phyloP scores from a whole-genome alignment of 2,797 vertebrate genomes.

The Urocyon cinereoargenteus region DNA sequence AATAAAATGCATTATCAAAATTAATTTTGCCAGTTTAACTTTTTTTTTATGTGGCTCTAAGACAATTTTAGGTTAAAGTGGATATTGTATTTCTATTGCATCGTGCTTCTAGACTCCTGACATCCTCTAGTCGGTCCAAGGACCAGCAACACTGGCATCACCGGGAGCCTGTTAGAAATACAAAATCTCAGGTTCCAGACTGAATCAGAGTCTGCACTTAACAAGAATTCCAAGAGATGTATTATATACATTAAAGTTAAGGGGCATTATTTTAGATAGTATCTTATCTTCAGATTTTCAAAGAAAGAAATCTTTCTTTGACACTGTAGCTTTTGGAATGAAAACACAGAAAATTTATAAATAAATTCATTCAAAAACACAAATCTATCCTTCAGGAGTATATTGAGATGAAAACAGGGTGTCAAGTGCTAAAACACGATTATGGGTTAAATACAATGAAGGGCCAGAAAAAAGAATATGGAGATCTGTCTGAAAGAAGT shows the following conservation, averaged over 20 bases:
- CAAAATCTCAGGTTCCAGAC: background rate
- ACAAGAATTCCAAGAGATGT: background rate
- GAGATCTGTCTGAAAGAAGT: background rate
- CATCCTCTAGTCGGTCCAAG: background rate
- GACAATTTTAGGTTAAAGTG: background rate
- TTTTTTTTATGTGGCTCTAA: background rate
- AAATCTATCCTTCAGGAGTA: background rate
- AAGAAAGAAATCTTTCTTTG: background rate
- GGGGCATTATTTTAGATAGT: background rate
- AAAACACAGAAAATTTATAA: background rate
- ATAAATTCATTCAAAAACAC: background rate
- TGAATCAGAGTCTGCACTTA: background rate
- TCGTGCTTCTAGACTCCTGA: background rate
- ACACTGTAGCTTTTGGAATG: background rate
- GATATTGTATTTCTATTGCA: background rate
- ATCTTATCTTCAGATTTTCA: slow-evolving; percentile 15
- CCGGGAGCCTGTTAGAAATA: background rate
- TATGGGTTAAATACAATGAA: background rate
- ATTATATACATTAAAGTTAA: background rate
- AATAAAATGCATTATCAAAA: background rate
- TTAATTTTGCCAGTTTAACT: background rate
- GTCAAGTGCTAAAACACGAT: background rate
- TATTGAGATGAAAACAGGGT: background rate
- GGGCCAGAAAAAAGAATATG: background rate
- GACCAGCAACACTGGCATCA: background rate